These are phyloP conservation scores for Porites lutea DNA, from an alignment of 64 coral and sea anemone species.

Conservation along the genomic window DNA sequence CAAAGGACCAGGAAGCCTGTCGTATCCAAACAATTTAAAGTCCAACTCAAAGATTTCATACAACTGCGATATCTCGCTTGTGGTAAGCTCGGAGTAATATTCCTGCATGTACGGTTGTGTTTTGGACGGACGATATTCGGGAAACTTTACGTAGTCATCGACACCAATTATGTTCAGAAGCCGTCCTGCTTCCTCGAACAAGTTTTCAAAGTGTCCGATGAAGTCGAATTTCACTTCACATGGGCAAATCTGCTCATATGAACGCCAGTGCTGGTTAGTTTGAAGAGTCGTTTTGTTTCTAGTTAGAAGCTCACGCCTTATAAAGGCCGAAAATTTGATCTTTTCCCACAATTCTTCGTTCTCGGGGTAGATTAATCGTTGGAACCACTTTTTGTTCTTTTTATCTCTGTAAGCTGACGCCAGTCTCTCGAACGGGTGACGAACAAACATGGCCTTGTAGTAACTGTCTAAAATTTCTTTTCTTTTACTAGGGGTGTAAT, in stretches of 20 bases:
- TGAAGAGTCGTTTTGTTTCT: background rate
- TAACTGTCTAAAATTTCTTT: conserved; percentile 2
- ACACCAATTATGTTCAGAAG: conserved; percentile 15
- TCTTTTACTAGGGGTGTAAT: background rate
- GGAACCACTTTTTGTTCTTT: background rate
- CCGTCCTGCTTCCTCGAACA: background rate
- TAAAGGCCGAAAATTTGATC: background rate
- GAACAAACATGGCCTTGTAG: conserved; percentile 52
- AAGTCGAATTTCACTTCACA: conserved; percentile 41
- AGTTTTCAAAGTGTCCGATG: conserved; percentile 47
- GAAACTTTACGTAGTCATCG: conserved; percentile 8
- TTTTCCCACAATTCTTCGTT: background rate
- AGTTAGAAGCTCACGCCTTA: background rate
- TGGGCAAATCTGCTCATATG: conserved; percentile 33
- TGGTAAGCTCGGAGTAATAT: conserved; percentile 22
- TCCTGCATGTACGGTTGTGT: background rate
- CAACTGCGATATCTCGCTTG: conserved; percentile 1
- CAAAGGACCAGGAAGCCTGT: background rate
- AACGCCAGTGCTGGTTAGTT: conserved; percentile 35
- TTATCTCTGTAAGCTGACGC: conserved; percentile 24
- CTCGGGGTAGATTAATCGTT: background rate
- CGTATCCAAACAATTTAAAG: conserved; percentile 39
- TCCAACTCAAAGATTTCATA: conserved; percentile 5
- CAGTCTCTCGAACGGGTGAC: conserved; percentile 28
- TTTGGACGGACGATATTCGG: conserved; percentile 5